These are phyloP conservation scores for Siniperca undulata DNA, from an alignment of 2,797 vertebrate genomes.

Conservation along the genomic window DNA sequence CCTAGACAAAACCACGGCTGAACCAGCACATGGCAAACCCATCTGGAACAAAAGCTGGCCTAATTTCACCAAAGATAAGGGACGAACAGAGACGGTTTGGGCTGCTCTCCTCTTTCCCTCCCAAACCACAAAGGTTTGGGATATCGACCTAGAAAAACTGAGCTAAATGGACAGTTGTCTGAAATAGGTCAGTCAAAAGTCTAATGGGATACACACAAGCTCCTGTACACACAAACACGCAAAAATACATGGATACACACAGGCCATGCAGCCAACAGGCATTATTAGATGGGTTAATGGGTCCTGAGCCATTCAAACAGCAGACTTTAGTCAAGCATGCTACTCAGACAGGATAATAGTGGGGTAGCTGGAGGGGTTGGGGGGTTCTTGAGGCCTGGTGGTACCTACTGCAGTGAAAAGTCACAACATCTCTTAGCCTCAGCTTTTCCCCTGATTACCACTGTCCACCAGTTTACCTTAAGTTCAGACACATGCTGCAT, in stretches of 20 bases:
- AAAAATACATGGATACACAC: conserved; percentile 27
- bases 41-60: conserved; percentile 70
- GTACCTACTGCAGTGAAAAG: conserved; percentile 21
- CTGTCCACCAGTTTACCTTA: not conserved
- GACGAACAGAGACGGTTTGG: conserved; percentile 13
- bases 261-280: conserved; percentile 53
- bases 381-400: conserved; percentile 27
- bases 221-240: conserved; percentile 44
- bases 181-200: conserved; percentile 75
- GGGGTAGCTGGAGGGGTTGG: conserved; percentile 45
- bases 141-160: conserved; percentile 21
- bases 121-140: conserved; percentile 53
- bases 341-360: conserved; percentile 60
- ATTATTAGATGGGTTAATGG: conserved; percentile 68
- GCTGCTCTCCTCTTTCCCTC: conserved; percentile 31
- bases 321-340: conserved; percentile 60
- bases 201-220: conserved; percentile 48
- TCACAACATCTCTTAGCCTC: not conserved
- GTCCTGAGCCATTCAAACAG: conserved; percentile 63
- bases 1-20: conserved; percentile 62
- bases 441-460: not conserved
- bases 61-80: conserved; percentile 66
- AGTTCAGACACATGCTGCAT: conserved; percentile 13
- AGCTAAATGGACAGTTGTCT: conserved; percentile 70
- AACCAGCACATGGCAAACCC: conserved; percentile 55